Percentiles rank a stretch among this genome's conserved stretches.
phyloP scores from a whole-genome alignment of 2,797 vertebrate genomes.

The Phoeniculus purpureus region DNA sequence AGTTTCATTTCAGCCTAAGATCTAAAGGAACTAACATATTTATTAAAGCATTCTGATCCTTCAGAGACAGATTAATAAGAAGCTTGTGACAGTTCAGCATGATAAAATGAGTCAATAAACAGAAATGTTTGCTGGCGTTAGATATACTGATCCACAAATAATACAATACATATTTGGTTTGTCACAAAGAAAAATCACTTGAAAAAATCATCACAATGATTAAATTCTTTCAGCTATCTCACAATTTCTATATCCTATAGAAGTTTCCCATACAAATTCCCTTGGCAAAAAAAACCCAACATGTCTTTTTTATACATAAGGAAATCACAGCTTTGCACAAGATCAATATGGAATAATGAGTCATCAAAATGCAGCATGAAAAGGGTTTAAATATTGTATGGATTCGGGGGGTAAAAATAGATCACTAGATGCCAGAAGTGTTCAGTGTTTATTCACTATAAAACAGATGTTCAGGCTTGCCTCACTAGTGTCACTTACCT shows the following conservation, averaged over 20 bases:
- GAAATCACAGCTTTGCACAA: constrained; percentile 26
- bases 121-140: constrained; percentile 48
- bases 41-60: constrained; percentile 76
- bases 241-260: background rate
- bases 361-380: constrained; percentile 37
- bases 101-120: constrained; percentile 79
- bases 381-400: constrained; percentile 47
- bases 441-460: background rate
- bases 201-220: constrained; percentile 19
- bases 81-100: constrained; percentile 71
- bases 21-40: constrained; percentile 67
- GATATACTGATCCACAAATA: constrained; percentile 57
- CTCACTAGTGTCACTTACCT: background rate
- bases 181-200: constrained; percentile 72
- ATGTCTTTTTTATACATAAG: background rate
- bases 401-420: constrained; percentile 37
- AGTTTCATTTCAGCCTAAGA: constrained; percentile 57
- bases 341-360: constrained; percentile 47
- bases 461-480: constrained; percentile 1
- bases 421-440: constrained; percentile 5
- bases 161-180: constrained; percentile 48
- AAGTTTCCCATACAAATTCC: constrained; percentile 39
- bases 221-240: constrained; percentile 26
- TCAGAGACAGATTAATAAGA: constrained; percentile 78
- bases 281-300: constrained; percentile 28